Evolutionary conservation across 1,140 invertebrate species (phyloP).

Genomic region (Goniozus legneri): DNA sequence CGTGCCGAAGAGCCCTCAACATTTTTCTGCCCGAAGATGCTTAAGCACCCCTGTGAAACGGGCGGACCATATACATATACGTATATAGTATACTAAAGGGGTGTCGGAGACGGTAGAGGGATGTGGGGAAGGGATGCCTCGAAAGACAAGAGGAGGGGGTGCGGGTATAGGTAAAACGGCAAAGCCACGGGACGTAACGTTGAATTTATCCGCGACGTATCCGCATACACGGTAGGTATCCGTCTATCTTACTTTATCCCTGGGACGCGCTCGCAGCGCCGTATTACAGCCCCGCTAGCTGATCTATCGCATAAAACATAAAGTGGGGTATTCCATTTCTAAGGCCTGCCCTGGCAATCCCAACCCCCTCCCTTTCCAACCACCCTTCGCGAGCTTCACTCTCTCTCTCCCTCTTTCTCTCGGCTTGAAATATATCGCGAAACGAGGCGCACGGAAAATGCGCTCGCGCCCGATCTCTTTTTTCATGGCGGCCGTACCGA

Average conservation of each 20-base stretch:
- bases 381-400: not conserved
- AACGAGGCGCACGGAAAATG: constrained; percentile 29
- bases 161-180: constrained; percentile 43
- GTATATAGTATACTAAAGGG: constrained; percentile 10
- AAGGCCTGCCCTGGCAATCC: constrained; percentile 25
- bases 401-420: constrained; percentile 2
- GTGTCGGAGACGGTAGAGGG: not conserved
- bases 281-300: constrained; percentile 51
- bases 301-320: constrained; percentile 56
- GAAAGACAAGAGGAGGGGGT: constrained; percentile 5
- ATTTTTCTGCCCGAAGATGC: constrained; percentile 10
- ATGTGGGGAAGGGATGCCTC: constrained; percentile 3
- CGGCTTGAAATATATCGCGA: constrained; percentile 30
- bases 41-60: constrained; percentile 27
- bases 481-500: constrained; percentile 7
- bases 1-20: not conserved
- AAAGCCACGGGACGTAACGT: constrained; percentile 47
- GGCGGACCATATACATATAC: too few relatives aligned
- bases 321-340: constrained; percentile 53
- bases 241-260: constrained; percentile 55
- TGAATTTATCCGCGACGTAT: constrained; percentile 51
- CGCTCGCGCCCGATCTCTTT: constrained; percentile 4
- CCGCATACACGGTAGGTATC: constrained; percentile 44
- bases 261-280: constrained; percentile 41
- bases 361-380: not conserved